Evolutionary conservation across 2,888 invertebrate species (phyloP).

Genomic region (Hermaeophaga mercurialis): DNA sequence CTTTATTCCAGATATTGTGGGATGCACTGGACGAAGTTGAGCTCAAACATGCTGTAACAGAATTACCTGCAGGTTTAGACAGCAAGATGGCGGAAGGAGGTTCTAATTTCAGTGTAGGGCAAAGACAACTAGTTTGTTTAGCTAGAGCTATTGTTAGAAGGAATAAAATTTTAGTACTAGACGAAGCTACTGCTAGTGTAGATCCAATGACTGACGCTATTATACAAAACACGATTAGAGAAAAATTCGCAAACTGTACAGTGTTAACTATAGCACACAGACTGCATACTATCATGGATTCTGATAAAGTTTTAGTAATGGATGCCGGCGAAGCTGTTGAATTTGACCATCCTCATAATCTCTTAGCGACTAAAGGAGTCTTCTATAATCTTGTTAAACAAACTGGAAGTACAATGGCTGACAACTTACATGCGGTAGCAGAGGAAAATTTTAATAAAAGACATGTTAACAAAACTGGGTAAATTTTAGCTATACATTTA

Average conservation of each 20-base stretch:
- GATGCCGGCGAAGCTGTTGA: conserved; percentile 79
- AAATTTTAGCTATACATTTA: too few relatives aligned
- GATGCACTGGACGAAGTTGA: conserved; percentile 81
- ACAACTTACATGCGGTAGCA: conserved; percentile 41
- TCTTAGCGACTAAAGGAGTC: conserved; percentile 58
- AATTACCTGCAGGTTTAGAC: conserved; percentile 63
- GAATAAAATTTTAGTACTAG: conserved; percentile 50
- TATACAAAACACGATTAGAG: conserved; percentile 77
- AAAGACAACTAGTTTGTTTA: conserved; percentile 71
- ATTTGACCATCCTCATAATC: conserved; percentile 71
- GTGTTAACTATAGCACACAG: conserved; percentile 85
- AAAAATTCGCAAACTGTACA: conserved; percentile 75
- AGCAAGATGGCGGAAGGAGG: conserved; percentile 77
- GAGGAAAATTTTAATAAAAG: conserved; percentile 26
- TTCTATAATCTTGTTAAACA: conserved; percentile 65
- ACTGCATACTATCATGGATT: conserved; percentile 85
- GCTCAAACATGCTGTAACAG: conserved; percentile 64
- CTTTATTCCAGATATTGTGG: conserved; percentile 71
- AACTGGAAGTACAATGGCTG: conserved; percentile 60
- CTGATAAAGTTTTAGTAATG: conserved; percentile 80
- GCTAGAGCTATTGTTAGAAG: conserved; percentile 65
- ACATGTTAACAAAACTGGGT: too few relatives aligned
- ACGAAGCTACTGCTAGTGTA: conserved; percentile 84
- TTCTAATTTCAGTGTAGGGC: conserved; percentile 56
- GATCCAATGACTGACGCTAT: conserved; percentile 78